Conservation (phyloP, 2,113 vertebrate genomes). For the Pongo pygmaeus region DNA sequence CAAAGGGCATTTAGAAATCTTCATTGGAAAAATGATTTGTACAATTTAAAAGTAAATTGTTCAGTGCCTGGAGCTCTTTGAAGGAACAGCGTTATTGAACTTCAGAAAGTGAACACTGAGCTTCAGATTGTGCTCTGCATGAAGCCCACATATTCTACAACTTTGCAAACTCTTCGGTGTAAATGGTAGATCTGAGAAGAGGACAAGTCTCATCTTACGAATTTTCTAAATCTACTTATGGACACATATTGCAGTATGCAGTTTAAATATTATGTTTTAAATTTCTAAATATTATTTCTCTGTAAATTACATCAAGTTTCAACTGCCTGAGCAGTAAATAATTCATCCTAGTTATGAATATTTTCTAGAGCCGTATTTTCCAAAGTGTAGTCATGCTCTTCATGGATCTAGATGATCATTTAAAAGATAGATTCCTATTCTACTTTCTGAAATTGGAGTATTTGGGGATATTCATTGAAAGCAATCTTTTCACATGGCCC, state of each 20-base stretch:
- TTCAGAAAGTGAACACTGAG: background rate
- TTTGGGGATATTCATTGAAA: background rate
- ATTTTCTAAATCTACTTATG: slow-evolving; percentile 40
- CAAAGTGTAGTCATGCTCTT: background rate
- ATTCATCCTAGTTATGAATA: background rate
- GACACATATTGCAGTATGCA: background rate
- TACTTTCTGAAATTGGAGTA: background rate
- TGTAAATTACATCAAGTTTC: background rate
- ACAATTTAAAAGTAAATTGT: slow-evolving; percentile 32
- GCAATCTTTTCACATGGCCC: background rate
- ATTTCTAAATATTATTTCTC: slow-evolving; percentile 23
- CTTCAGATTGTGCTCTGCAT: background rate
- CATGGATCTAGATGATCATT: background rate
- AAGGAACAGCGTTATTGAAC: slow-evolving; percentile 18
- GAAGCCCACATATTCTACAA: background rate
- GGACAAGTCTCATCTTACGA: background rate
- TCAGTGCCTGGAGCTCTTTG: background rate
- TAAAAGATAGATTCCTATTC: background rate
- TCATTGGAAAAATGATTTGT: slow-evolving; percentile 41
- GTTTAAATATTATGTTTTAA: slow-evolving; percentile 14
- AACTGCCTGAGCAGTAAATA: background rate
- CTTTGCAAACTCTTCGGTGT: background rate
- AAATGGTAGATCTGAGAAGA: slow-evolving; percentile 8
- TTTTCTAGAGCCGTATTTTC: background rate
- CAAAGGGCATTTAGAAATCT: slow-evolving; percentile 49